Evolutionary conservation across 2,797 vertebrate species (phyloP).

Genomic region (Picus viridis): DNA sequence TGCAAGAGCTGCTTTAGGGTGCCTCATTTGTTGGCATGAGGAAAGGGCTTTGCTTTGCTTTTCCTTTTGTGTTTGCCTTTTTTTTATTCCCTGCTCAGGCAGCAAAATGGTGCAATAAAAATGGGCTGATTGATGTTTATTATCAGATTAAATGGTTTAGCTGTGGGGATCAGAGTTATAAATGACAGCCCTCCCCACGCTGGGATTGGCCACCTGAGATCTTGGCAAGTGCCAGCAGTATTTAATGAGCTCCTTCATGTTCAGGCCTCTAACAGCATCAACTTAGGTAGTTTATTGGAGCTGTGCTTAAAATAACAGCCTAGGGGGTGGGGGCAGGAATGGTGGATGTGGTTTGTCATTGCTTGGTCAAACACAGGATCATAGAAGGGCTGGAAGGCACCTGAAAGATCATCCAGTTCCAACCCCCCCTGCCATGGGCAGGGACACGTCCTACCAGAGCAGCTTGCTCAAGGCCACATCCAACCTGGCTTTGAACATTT

Average conservation of each 20-base stretch:
- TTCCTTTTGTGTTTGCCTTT: too few species aligned
- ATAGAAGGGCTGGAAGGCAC: too few species aligned
- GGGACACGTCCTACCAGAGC: too few species aligned
- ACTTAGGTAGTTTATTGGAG: conserved; percentile 55
- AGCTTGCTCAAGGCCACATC: too few species aligned
- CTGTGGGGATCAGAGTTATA: conserved; percentile 62
- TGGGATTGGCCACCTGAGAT: conserved; percentile 71
- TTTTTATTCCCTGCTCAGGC: conserved; percentile 69
- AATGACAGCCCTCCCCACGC: conserved; percentile 64
- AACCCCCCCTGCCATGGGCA: too few species aligned
- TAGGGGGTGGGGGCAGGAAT: background rate
- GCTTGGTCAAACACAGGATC: background rate
- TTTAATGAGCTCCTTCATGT: conserved; percentile 73
- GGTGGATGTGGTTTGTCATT: conserved; percentile 28
- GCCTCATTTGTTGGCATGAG: too few species aligned
- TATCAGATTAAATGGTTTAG: conserved; percentile 79
- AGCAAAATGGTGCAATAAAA: conserved; percentile 80
- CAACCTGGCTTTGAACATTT: too few species aligned
- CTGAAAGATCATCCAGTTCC: too few species aligned
- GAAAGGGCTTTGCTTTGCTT: too few species aligned
- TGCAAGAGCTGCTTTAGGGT: background rate
- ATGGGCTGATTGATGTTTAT: conserved; percentile 77
- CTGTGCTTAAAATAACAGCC: conserved; percentile 64
- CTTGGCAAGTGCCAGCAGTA: conserved; percentile 39
- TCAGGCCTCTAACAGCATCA: conserved; percentile 10